Evolutionary conservation across 2,113 vertebrate genomes (phyloP), one percentile per base, ranked within the genome.

Genomic region (Hippoglossus stenolepis): DNA sequence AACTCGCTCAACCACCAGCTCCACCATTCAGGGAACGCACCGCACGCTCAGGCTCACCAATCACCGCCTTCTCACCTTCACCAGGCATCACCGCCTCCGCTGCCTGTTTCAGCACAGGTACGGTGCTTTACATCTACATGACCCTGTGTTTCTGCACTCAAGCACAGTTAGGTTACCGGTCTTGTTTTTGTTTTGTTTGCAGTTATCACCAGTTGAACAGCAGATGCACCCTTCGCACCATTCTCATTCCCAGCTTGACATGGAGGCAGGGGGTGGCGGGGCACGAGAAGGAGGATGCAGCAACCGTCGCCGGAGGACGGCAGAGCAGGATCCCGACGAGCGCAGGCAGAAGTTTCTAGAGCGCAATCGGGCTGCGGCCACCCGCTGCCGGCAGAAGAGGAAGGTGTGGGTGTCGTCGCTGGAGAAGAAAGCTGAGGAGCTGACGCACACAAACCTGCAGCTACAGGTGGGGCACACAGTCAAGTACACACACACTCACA

Each of bases 371-470:
- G 98, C 98, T 0, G 98, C 98, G 1, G 98, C 98, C 82, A 98
- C 98, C 2, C 97, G 98, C 83, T 99, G 98, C 94, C 95, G 98
- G 90, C 98, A 99, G 96, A 99, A 99, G 94, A 97, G 98, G 94
- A 99, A 99, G 93, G 92, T 99, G 93, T 99, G 98, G 98, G 98
- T 99, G 95, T 95, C 95, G 86, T 98, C 98, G 77, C 93, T 99
- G 96, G 98, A 99, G 95, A 99, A 97, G 95, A 99, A 99, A 93
- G 98, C 98, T 58, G 98, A 99, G 91, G 98, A 99, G 94, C 94
- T 99, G 90, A 99, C 97, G 82, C 97, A 99, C 94, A 99, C 96
- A 85, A 99, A 99, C 95, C 96, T 99, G 94, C 97, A 99, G 90
- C 96, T 99, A 93, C 97, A 99, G 97, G 97, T 99, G 93, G 73